Percentiles rank a stretch among this genome's conserved stretches.
phyloP scores from a whole-genome alignment of 2,797 vertebrate genomes.

The Sebastes itinus region DNA sequence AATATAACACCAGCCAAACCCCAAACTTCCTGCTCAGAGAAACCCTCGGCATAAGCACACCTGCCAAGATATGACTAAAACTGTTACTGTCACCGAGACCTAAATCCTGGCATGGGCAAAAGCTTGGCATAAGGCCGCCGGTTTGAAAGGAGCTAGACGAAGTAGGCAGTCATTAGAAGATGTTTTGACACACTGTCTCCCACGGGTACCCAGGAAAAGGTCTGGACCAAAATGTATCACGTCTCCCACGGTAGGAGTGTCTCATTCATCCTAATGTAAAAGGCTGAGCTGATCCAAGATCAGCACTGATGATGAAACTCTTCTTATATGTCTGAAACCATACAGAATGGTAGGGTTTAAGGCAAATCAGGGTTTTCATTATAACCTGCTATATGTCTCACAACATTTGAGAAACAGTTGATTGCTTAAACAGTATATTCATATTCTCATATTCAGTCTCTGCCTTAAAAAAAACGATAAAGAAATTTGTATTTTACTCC shows the following conservation, averaged over 20 bases:
- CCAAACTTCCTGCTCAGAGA: constrained; percentile 65
- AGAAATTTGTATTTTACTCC: neutral
- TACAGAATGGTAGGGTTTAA: neutral
- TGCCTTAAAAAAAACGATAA: neutral
- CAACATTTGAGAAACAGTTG: neutral
- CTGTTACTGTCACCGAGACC: constrained; percentile 66
- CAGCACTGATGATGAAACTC: constrained; percentile 23
- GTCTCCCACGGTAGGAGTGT: constrained; percentile 25
- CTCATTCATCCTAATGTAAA: constrained; percentile 24
- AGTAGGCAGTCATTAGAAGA: constrained; percentile 64
- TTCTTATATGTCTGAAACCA: constrained; percentile 26
- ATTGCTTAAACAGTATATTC: neutral
- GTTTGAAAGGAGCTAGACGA: constrained; percentile 57
- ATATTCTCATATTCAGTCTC: neutral
- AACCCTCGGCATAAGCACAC: constrained; percentile 59
- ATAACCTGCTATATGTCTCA: neutral
- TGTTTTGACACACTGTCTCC: constrained; percentile 65
- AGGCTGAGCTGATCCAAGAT: constrained; percentile 26
- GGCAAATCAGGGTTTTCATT: neutral
- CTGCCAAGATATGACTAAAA: constrained; percentile 74
- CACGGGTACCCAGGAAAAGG: constrained; percentile 28
- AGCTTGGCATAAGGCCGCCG: constrained; percentile 50
- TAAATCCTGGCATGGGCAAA: constrained; percentile 56
- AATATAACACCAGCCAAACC: constrained; percentile 61
- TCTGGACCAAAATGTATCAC: constrained; percentile 33